Evolutionary conservation across 2,888 invertebrate genomes (phyloP).

Genomic region (Chromoteleia sp.): DNA sequence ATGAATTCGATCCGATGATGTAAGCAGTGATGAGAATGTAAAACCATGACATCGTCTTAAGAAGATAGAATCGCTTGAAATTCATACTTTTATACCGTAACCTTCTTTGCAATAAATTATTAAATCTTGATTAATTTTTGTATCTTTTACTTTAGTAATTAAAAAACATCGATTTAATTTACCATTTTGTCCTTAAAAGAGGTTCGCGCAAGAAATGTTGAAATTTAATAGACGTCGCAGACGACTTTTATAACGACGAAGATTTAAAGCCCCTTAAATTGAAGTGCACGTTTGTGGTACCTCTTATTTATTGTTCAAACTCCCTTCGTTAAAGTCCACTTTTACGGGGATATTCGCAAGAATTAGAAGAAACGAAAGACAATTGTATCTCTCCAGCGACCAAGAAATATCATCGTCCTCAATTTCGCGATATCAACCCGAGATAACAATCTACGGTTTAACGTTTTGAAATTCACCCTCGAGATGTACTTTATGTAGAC

Average conservation of each 20-base stretch:
- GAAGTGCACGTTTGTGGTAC: slow-evolving; percentile 14
- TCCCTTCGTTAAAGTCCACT: slow-evolving; percentile 24
- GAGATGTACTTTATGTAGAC: background rate
- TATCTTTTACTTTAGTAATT: too few relatives aligned
- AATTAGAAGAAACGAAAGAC: slow-evolving; percentile 19
- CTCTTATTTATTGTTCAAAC: slow-evolving; percentile 36
- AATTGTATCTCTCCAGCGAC: background rate
- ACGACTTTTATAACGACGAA: slow-evolving; percentile 38
- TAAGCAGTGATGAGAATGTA: background rate
- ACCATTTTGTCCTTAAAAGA: background rate
- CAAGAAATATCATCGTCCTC: background rate
- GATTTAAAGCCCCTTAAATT: slow-evolving; percentile 39
- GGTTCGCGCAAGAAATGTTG: slow-evolving; percentile 2
- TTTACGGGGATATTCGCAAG: slow-evolving; percentile 14
- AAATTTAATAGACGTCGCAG: slow-evolving; percentile 23
- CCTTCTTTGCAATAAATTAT: too few relatives aligned
- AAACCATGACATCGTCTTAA: background rate
- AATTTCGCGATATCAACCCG: background rate
- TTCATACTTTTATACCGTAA: background rate
- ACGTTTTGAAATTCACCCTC: background rate
- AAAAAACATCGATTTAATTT: too few relatives aligned
- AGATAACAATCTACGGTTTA: background rate
- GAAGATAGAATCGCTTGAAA: background rate
- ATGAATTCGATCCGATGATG: slow-evolving; percentile 1
- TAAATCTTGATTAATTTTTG: too few relatives aligned